These are phyloP conservation scores for Tonatia bakeri DNA, from an alignment of 2,113 vertebrate species.

Conservation along the genomic window DNA sequence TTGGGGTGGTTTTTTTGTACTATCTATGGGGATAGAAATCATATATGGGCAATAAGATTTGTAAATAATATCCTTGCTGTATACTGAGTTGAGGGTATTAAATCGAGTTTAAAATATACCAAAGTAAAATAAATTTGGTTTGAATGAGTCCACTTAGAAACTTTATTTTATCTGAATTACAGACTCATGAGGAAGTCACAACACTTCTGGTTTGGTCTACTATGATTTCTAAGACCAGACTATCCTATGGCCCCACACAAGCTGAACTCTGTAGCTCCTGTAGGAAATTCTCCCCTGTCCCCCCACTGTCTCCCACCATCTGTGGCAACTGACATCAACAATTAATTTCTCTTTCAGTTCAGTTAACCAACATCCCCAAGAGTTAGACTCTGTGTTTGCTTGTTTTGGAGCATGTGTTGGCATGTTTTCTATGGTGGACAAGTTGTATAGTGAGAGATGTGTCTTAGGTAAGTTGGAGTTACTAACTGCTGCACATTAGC, in stretches of 20 bases:
- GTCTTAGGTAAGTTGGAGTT: background rate
- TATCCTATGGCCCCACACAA: background rate
- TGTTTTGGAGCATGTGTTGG: background rate
- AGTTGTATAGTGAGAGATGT: background rate
- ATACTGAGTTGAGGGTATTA: background rate
- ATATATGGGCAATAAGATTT: background rate
- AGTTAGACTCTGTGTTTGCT: background rate
- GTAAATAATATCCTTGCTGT: constrained; percentile 8
- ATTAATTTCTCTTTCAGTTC: background rate
- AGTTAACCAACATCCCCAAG: background rate
- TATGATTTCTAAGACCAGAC: background rate
- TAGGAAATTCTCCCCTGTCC: background rate
- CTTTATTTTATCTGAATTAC: constrained; percentile 25
- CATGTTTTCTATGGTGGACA: background rate
- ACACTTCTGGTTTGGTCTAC: background rate
- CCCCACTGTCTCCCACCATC: background rate
- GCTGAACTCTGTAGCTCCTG: fast-evolving
- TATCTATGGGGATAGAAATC: constrained; percentile 17
- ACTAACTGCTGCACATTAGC: background rate
- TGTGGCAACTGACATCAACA: background rate
- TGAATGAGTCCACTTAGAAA: constrained; percentile 16
- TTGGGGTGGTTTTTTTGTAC: background rate
- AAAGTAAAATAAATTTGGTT: constrained; percentile 45
- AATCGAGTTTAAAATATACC: constrained; percentile 26
- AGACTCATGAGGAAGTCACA: background rate